Evolutionary conservation across 1,140 invertebrate species (phyloP).

Genomic region (Halesus radiatus): DNA sequence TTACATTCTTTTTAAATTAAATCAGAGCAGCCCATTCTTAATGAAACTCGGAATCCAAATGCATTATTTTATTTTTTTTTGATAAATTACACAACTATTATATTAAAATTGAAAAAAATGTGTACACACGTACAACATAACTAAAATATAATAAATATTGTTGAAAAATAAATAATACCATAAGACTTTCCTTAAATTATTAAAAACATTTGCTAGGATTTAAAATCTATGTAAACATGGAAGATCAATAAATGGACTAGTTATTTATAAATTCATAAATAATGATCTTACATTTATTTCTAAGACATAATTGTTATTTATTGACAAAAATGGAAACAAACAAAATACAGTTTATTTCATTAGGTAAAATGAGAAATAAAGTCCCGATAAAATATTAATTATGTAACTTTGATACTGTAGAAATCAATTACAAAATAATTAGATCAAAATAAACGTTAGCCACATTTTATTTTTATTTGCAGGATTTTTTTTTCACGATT

Average conservation of each 20-base stretch:
- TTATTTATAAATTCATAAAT: conserved; percentile 21
- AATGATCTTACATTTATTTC: conserved; percentile 9
- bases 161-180: conserved; percentile 9
- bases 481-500: no score
- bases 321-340: no score
- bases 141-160: conserved; percentile 21
- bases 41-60: background rate
- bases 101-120: conserved; percentile 1
- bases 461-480: no score
- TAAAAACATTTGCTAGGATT: conserved; percentile 7
- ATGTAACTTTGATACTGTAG: no score
- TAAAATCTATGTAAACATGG: conserved; percentile 34
- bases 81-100: conserved; percentile 19
- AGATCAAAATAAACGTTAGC: no score
- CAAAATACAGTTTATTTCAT: no score
- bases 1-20: no score
- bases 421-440: no score
- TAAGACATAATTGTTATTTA: background rate
- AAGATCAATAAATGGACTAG: conserved; percentile 49
- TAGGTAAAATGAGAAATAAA: no score
- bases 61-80: background rate
- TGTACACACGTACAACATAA: conserved; percentile 15
- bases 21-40: no score
- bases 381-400: no score
- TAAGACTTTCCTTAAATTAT: conserved; percentile 4